Conservation (phyloP, 1,140 invertebrate species). For the Idris sp. region DNA sequence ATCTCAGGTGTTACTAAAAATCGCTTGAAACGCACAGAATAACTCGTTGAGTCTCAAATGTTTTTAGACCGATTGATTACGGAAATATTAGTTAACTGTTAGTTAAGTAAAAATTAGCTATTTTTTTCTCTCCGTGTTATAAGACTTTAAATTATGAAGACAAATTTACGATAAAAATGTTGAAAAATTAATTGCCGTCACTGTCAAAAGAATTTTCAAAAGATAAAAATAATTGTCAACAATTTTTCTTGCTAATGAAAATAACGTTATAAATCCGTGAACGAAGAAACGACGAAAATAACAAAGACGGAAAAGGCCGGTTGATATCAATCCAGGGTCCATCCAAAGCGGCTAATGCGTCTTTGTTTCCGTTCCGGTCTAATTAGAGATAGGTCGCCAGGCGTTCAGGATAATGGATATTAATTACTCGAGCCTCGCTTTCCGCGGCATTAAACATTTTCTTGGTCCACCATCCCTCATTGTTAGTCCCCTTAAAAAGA, state of each 20-base stretch:
- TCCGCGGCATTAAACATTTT: slow-evolving; percentile 78
- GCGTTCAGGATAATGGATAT: slow-evolving; percentile 77
- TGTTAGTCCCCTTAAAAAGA: slow-evolving; percentile 77
- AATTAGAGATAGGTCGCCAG: slow-evolving; percentile 73
- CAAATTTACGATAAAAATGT: too few relatives aligned
- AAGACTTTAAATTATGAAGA: too few relatives aligned
- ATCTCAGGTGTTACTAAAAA: too few relatives aligned
- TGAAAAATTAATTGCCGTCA: too few relatives aligned
- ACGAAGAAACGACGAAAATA: slow-evolving; percentile 29
- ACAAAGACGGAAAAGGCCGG: slow-evolving; percentile 53
- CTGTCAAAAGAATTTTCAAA: too few relatives aligned
- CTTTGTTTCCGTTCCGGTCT: slow-evolving; percentile 71
- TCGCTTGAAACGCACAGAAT: too few relatives aligned
- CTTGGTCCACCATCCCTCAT: slow-evolving; percentile 77
- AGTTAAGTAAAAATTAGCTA: too few relatives aligned
- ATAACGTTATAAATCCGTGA: slow-evolving; percentile 6
- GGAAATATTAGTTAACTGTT: too few relatives aligned
- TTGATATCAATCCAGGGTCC: slow-evolving; percentile 63
- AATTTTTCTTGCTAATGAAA: slow-evolving; percentile 14
- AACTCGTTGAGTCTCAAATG: too few relatives aligned
- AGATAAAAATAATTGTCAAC: not conserved
- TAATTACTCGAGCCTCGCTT: slow-evolving; percentile 77
- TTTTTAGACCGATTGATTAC: too few relatives aligned
- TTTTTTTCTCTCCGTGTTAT: too few relatives aligned
- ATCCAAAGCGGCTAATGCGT: slow-evolving; percentile 70